A percentile compares a stretch with the other conserved stretches of the same genome.
Evolutionary conservation across 2,888 invertebrate species (phyloP).

Genomic region (Eulithis testata): DNA sequence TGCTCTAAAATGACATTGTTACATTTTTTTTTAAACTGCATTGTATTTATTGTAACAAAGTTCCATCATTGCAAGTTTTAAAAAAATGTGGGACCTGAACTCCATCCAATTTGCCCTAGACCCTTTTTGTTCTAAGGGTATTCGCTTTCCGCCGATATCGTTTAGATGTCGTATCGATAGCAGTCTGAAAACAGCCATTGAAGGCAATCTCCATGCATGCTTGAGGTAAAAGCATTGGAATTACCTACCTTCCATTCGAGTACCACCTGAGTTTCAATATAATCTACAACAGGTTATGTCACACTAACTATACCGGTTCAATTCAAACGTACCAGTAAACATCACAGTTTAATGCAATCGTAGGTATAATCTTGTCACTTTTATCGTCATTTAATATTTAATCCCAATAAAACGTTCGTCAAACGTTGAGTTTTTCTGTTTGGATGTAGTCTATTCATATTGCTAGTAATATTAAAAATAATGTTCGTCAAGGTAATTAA

Average conservation of each 20-base stretch:
- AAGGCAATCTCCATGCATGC: conserved; percentile 29
- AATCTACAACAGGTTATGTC: conserved; percentile 30
- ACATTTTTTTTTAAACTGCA: too few species aligned
- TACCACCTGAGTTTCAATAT: conserved; percentile 39
- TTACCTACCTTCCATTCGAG: conserved; percentile 31
- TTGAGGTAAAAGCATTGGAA: conserved; percentile 40
- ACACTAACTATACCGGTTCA: conserved; percentile 35
- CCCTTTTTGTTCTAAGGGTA: too few species aligned
- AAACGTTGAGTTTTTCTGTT: conserved; percentile 26
- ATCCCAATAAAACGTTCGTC: conserved; percentile 27
- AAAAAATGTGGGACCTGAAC: too few species aligned
- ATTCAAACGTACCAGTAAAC: conserved; percentile 36
- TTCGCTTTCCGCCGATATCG: too few species aligned
- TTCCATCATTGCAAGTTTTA: too few species aligned
- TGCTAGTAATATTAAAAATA: background rate
- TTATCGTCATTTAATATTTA: conserved; percentile 42
- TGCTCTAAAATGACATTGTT: too few species aligned
- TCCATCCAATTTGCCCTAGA: too few species aligned
- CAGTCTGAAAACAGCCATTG: conserved; percentile 9
- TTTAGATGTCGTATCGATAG: too few species aligned
- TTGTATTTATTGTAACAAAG: too few species aligned
- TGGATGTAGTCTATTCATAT: background rate
- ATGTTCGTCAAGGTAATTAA: background rate
- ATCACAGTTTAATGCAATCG: conserved; percentile 36
- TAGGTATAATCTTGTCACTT: conserved; percentile 39